phyloP scores from a whole-genome alignment of 2,113 vertebrate genomes.

The Columba livia region DNA sequence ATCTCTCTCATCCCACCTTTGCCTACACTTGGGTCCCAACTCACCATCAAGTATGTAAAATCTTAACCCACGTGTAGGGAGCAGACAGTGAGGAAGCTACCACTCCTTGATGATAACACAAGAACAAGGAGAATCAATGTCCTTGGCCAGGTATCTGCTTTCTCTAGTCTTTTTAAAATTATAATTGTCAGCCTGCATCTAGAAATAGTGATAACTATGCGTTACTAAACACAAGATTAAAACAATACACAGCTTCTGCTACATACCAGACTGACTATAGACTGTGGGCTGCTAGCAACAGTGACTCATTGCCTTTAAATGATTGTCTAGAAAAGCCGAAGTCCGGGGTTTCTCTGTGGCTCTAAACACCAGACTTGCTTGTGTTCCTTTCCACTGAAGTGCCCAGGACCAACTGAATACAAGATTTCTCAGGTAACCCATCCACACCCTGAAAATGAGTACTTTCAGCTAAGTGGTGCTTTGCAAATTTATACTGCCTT shows the following conservation, averaged over 20 bases:
- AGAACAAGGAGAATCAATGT: background rate
- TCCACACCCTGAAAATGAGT: accelerated
- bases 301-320: background rate
- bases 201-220: background rate
- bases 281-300: background rate
- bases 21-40: background rate
- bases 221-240: background rate
- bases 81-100: background rate
- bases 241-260: background rate
- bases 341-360: background rate
- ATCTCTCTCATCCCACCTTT: background rate
- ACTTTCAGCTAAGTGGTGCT: background rate
- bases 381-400: background rate
- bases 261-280: background rate
- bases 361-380: background rate
- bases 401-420: background rate
- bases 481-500: background rate
- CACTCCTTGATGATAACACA: background rate
- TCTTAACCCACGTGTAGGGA: accelerated
- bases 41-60: background rate
- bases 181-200: background rate
- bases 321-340: background rate
- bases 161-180: background rate
- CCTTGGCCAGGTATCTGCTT: background rate
- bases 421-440: background rate